A percentile compares a stretch with the other conserved stretches of the same genome.
phyloP scores from a whole-genome alignment of 1,140 invertebrate genomes.

The Cecropterus lyciades region DNA sequence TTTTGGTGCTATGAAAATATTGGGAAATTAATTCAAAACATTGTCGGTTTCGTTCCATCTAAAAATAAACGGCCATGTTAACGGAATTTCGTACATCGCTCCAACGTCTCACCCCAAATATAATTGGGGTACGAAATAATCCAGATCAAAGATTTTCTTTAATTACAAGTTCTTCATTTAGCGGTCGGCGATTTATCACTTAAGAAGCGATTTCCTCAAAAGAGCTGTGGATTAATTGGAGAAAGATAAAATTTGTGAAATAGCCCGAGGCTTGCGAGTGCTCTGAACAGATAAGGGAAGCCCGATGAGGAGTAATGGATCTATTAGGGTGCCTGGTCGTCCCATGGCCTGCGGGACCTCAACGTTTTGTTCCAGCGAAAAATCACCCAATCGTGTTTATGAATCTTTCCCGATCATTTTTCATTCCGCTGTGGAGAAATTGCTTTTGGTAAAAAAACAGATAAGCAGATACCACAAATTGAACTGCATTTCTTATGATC shows the following conservation, averaged over 20 bases:
- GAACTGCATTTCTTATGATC: too few species aligned
- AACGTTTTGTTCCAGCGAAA: conserved; percentile 54
- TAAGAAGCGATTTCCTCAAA: conserved; percentile 67
- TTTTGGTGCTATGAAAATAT: conserved; percentile 2
- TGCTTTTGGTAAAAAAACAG: too few species aligned
- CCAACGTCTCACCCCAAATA: conserved; percentile 35
- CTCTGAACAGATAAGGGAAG: conserved; percentile 67
- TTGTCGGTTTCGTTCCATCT: neutral
- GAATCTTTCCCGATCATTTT: conserved; percentile 49
- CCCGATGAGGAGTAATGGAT: conserved; percentile 66
- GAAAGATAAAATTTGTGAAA: conserved; percentile 79
- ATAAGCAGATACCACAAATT: too few species aligned
- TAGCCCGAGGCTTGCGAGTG: conserved; percentile 65
- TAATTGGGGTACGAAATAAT: conserved; percentile 58
- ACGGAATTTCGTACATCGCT: conserved; percentile 16
- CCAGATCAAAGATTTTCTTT: conserved; percentile 71
- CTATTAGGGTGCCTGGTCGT: conserved; percentile 64
- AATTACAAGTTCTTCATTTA: conserved; percentile 68
- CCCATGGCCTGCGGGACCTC: conserved; percentile 35
- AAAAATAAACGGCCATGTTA: conserved; percentile 4
- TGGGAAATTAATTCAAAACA: conserved; percentile 14
- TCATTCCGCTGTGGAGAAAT: conserved; percentile 9
- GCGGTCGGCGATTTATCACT: conserved; percentile 68
- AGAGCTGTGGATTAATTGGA: conserved; percentile 75
- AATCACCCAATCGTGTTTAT: conserved; percentile 51